Percentiles rank a stretch among this genome's conserved stretches.
phyloP scores from a whole-genome alignment of 2,113 vertebrate genomes.

The Nothoprocta pentlandii region DNA sequence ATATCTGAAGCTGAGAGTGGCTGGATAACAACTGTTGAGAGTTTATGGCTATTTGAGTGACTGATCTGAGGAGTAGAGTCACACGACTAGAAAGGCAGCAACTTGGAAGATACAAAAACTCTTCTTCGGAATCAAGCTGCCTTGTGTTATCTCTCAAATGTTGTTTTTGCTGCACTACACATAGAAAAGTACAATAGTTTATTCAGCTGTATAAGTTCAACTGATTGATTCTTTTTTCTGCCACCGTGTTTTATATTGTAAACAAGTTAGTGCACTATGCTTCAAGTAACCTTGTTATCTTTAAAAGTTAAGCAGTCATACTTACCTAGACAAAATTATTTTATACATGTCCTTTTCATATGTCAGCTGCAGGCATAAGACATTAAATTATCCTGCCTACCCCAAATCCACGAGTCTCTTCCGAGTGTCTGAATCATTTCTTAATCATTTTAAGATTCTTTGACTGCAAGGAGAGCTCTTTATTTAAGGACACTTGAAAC shows the following conservation, averaged over 20 bases:
- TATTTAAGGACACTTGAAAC: constrained; percentile 24
- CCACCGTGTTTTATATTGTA: not conserved
- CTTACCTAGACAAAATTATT: not conserved
- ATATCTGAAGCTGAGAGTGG: not conserved
- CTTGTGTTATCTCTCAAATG: not conserved
- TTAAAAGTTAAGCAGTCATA: not conserved
- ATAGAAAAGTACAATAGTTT: not conserved
- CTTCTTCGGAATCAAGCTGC: not conserved
- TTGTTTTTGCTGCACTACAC: not conserved
- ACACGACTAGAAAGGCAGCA: not conserved
- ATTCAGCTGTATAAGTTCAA: constrained; percentile 43
- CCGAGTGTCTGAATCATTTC: not conserved
- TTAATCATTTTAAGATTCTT: not conserved
- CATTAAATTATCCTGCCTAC: not conserved
- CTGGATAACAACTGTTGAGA: not conserved
- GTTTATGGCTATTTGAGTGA: not conserved
- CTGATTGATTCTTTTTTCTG: constrained; percentile 33
- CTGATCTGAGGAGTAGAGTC: not conserved
- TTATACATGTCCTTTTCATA: not conserved
- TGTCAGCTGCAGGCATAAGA: not conserved
- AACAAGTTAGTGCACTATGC: constrained; percentile 40
- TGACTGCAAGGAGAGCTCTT: not conserved
- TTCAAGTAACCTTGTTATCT: constrained; percentile 27
- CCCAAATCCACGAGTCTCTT: not conserved
- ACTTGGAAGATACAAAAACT: not conserved